Conservation (phyloP, 1,140 invertebrate genomes). For the Drosophila nebulosa region DNA sequence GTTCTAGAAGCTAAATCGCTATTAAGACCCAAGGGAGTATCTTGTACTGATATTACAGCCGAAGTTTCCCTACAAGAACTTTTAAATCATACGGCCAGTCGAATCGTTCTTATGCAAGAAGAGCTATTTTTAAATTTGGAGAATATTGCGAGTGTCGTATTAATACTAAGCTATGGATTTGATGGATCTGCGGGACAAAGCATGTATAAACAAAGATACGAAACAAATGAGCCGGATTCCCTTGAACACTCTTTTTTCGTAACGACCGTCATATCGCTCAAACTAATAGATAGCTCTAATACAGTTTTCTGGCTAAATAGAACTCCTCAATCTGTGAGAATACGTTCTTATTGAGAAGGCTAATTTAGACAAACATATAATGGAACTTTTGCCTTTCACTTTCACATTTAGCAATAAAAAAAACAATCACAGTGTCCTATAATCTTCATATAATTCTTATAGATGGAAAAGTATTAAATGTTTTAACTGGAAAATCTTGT, state of each 20-base stretch:
- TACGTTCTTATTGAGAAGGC: conserved; percentile 4
- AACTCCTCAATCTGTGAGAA: conserved; percentile 11
- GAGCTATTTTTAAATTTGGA: background rate
- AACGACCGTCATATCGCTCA: background rate
- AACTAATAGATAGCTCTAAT: conserved; percentile 3
- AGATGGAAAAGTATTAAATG: conserved; percentile 19
- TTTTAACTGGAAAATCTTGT: conserved; percentile 15
- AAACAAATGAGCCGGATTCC: background rate
- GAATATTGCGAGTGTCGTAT: background rate
- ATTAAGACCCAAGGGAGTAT: background rate
- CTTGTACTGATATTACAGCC: background rate
- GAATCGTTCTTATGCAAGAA: background rate
- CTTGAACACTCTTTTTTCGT: conserved; percentile 1
- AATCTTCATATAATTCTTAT: conserved; percentile 13
- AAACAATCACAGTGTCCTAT: conserved; percentile 6
- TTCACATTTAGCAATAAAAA: background rate
- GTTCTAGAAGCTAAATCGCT: background rate
- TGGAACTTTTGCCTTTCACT: background rate
- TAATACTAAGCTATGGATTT: background rate
- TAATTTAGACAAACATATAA: conserved; percentile 13
- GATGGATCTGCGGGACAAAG: background rate
- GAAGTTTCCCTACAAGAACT: background rate
- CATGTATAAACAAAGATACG: background rate
- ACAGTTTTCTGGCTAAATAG: conserved; percentile 11
- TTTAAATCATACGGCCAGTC: background rate